Evolutionary conservation across 2,113 vertebrate genomes (phyloP).

Genomic region (Rhagologus leucostigma): DNA sequence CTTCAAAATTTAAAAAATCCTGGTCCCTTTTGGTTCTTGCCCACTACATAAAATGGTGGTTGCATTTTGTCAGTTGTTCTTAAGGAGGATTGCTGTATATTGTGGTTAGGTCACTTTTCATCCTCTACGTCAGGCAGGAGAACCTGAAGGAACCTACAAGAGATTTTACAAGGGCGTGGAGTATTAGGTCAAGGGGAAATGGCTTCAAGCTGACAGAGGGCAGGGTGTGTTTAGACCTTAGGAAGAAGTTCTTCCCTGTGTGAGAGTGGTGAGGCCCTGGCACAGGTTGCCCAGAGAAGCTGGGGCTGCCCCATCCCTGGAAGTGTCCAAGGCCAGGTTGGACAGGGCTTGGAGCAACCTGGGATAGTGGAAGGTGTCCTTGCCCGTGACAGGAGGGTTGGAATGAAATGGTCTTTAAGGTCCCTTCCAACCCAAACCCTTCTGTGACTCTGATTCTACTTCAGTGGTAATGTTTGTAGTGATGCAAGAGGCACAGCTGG

Average conservation of each 20-base stretch:
- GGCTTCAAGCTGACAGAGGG: not conserved
- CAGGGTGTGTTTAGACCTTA: not conserved
- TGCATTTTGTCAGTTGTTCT: not conserved
- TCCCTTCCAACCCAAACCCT: not conserved
- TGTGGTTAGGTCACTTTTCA: not conserved
- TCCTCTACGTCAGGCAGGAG: not conserved
- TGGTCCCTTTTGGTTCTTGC: not conserved
- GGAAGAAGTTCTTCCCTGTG: not conserved
- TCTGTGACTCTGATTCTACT: not conserved
- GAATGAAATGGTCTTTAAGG: too few relatives aligned
- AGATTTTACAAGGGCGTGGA: not conserved
- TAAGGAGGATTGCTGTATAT: not conserved
- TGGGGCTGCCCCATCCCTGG: not conserved
- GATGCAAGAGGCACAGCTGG: not conserved
- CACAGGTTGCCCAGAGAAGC: not conserved
- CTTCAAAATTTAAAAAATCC: not conserved
- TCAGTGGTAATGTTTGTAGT: not conserved
- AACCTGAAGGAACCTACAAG: not conserved
- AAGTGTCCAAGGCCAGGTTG: not conserved
- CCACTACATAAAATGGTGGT: not conserved
- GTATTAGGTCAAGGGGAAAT: not conserved
- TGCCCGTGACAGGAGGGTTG: not conserved
- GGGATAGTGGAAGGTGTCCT: not conserved
- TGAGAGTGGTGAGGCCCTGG: not conserved
- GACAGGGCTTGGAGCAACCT: fast-evolving